Evolutionary conservation across 2,888 invertebrate species (phyloP), one percentile per base, ranked within the genome.

Genomic region (Microctonus hyperodae): DNA sequence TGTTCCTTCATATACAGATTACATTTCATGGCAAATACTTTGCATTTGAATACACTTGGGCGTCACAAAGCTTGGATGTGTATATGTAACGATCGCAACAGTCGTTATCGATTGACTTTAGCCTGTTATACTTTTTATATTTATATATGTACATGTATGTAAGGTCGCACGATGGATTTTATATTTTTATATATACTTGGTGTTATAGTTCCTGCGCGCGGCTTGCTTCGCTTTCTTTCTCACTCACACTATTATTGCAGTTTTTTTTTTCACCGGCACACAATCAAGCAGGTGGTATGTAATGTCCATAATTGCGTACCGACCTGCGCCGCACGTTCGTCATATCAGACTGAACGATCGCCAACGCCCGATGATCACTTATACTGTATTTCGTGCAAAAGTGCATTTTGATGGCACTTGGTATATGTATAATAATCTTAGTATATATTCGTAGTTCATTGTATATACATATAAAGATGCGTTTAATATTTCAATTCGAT

Each of bases 221-320:
- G 57, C 35, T 40, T 40, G 59, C 53, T 51, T 37, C 37, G 10
- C 23, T 31, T 51, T 50, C 44, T 7, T n/a, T 33, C 20, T 33
- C 31, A 13, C 50, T 51, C 13, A 9, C n/a, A 33, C 48, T 31
- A n/a, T 35, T 44, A 13, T 50, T 60, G 31, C 55, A 11, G 5
- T 44, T 44, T 44, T 44, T 61, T 50, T 56, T 51, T 59, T 28
- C 60, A 37, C 50, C 16, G 67, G 57, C 57, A 58, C 67, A 51
- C 62, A 58, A 67, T 67, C 62, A 57, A 50, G 67, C 67, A 67
- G 67, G 67, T 67, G 67, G 67, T 67, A 67, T 62, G 67, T 67
- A 62, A 62, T 67, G 67, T 63, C 62, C 67, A 56, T 67, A 67
- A 67, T 67, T 67, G 67, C 67, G 67, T 67, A 67, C 56, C 66